Evolutionary conservation across 1,140 invertebrate genomes (phyloP).

Genomic region (Hylaeus anthracinus): DNA sequence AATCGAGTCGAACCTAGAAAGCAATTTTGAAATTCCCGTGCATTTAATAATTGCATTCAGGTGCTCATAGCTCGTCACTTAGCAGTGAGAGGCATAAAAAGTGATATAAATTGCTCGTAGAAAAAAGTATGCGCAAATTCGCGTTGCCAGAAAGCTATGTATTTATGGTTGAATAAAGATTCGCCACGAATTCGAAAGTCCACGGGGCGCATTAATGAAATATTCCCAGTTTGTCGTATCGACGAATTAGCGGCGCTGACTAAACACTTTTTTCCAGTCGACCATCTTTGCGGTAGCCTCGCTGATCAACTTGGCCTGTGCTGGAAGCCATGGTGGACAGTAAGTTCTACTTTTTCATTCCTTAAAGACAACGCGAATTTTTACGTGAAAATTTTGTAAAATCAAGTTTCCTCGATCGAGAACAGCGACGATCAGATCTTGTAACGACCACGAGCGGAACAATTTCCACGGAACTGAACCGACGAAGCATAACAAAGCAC

Average conservation of each 20-base stretch:
- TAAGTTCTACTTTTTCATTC: conserved; percentile 49
- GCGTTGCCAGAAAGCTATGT: too few relatives aligned
- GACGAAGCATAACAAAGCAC: conserved; percentile 8
- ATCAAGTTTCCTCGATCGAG: too few relatives aligned
- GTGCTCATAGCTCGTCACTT: too few relatives aligned
- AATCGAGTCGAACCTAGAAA: too few relatives aligned
- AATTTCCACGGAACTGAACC: not conserved
- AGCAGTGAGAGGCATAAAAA: too few relatives aligned
- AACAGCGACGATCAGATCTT: not conserved
- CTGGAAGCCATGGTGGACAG: conserved; percentile 51
- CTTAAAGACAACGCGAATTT: too few relatives aligned
- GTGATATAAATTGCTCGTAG: too few relatives aligned
- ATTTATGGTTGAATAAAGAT: not conserved
- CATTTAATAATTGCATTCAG: too few relatives aligned
- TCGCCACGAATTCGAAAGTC: not conserved
- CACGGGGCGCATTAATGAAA: not conserved
- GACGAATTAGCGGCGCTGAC: not conserved
- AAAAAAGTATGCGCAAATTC: too few relatives aligned
- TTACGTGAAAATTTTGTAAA: too few relatives aligned
- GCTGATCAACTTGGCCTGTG: conserved; percentile 38
- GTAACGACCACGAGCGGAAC: not conserved
- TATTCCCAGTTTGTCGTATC: not conserved
- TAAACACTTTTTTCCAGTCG: conserved; percentile 45
- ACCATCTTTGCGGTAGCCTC: conserved; percentile 36
- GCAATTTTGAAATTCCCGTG: too few relatives aligned